Evolutionary conservation across 2,888 invertebrate species (phyloP).

Genomic region (Hyppa rectilinea): DNA sequence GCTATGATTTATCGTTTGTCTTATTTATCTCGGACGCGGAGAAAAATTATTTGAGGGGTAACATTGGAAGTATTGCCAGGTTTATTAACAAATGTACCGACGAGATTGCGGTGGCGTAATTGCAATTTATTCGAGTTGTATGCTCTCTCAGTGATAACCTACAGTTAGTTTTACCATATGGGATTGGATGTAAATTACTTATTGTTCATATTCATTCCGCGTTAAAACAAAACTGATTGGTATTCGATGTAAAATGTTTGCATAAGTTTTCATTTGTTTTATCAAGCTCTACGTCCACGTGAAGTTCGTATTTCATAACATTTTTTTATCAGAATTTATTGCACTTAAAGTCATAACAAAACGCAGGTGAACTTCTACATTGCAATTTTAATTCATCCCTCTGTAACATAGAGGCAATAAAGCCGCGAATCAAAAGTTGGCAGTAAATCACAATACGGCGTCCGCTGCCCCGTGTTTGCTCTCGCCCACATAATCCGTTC

Average conservation of each 20-base stretch:
- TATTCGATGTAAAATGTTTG: constrained; percentile 25
- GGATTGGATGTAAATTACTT: constrained; percentile 48
- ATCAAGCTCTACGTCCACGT: background rate
- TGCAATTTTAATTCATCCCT: constrained; percentile 76
- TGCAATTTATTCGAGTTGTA: constrained; percentile 70
- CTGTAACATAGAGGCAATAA: constrained; percentile 82
- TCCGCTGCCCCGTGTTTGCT: constrained; percentile 89
- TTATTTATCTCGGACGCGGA: constrained; percentile 86
- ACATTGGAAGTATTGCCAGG: constrained; percentile 78
- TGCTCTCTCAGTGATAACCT: constrained; percentile 50
- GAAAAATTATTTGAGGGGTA: constrained; percentile 85
- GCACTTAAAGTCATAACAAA: constrained; percentile 37
- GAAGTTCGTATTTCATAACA: constrained; percentile 24
- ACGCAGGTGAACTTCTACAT: constrained; percentile 65
- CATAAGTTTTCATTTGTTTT: constrained; percentile 37
- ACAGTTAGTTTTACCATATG: constrained; percentile 50
- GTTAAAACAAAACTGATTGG: constrained; percentile 40
- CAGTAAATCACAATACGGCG: constrained; percentile 89
- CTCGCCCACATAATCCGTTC: constrained; percentile 91
- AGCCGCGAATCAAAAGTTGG: constrained; percentile 89
- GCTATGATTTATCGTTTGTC: constrained; percentile 88
- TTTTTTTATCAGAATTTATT: constrained; percentile 38
- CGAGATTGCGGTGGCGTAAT: constrained; percentile 77
- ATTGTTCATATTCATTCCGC: constrained; percentile 42
- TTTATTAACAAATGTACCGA: constrained; percentile 84